Evolutionary conservation across 2,113 vertebrate genomes (phyloP), one percentile per base, ranked within the genome.

Genomic region (Prunella fulvescens): DNA sequence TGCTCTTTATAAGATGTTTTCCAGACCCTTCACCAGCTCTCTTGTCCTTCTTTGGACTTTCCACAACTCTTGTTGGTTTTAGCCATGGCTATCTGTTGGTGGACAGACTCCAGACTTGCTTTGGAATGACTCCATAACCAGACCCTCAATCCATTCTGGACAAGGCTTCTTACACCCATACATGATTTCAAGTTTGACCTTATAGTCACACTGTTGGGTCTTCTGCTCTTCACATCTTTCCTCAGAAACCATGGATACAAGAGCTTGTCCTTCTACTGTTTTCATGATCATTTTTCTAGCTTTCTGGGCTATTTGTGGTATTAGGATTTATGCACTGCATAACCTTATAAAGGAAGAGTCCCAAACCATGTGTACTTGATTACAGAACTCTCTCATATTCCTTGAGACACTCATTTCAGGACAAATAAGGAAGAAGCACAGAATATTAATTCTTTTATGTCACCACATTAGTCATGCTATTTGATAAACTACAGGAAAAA

Each of bases 1-100:
- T 72, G 66, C 42, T 80, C 35, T 22, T 64, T 9, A 0, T n/a
- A 22, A 37, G 31, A 28, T 0, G 0, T 31, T 37, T 42, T 39
- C 33, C n/a, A 88, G 37, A 81, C 28, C 28, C 33, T 81, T 60
- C 33, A 28, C 6, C 69, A 81, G 45, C 23, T n/a, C 45, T 44
- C 19, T 8, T 45, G 9, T 16, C 28, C n/a, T 67, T n/a, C 77
- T 74, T 6, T 45, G 39, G 28, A 25, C 19, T 22, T 40, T 22
- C 14, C 39, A 54, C 22, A 42, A 61, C 6, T 28, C 19, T n/a
- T 22, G 5, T 3, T n/a, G 33, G 11, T n/a, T 74, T 60, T 53
- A 28, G 26, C 37, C 48, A 71, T 5, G 35, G 28, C 6, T 33
- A 69, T n/a, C 39, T 85, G 22, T 10, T 35, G n/a, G 40, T 26